Evolutionary conservation across 2,888 invertebrate genomes (phyloP).

Genomic region (Steromphala cineraria): DNA sequence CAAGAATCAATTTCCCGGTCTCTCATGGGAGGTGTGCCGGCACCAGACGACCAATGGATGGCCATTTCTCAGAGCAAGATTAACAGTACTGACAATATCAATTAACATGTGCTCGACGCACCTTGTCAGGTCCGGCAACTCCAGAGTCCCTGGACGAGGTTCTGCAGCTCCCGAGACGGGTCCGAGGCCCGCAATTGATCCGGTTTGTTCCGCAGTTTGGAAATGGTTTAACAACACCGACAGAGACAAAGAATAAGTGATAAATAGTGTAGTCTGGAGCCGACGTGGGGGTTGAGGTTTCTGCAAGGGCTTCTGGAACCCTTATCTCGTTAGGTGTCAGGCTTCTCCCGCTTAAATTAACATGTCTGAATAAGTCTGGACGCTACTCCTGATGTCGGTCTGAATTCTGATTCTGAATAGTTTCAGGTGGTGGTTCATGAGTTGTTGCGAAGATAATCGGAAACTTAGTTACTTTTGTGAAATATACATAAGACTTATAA

Average conservation of each 20-base stretch:
- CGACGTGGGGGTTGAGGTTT: no score
- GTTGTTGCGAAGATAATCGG: no score
- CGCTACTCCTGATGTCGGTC: no score
- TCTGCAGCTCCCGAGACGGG: background rate
- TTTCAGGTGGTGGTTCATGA: no score
- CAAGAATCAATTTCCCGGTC: constrained; percentile 1
- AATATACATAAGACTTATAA: no score
- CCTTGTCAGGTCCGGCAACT: background rate
- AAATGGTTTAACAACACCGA: background rate
- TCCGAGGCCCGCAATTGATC: constrained; percentile 16
- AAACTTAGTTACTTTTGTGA: no score
- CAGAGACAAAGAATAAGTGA: constrained; percentile 12
- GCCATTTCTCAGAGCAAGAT: constrained; percentile 16
- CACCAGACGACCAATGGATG: constrained; percentile 16
- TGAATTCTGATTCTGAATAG: no score
- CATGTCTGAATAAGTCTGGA: no score
- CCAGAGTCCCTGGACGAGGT: background rate
- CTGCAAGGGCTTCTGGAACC: no score
- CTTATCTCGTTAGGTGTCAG: no score
- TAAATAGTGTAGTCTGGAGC: background rate
- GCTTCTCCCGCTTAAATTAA: no score
- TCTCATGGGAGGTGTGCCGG: background rate
- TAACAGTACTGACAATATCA: constrained; percentile 22
- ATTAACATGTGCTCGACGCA: constrained; percentile 12
- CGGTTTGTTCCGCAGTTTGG: background rate